Evolutionary conservation across 2,113 vertebrate genomes (phyloP).

Genomic region (Siniperca chuatsi): DNA sequence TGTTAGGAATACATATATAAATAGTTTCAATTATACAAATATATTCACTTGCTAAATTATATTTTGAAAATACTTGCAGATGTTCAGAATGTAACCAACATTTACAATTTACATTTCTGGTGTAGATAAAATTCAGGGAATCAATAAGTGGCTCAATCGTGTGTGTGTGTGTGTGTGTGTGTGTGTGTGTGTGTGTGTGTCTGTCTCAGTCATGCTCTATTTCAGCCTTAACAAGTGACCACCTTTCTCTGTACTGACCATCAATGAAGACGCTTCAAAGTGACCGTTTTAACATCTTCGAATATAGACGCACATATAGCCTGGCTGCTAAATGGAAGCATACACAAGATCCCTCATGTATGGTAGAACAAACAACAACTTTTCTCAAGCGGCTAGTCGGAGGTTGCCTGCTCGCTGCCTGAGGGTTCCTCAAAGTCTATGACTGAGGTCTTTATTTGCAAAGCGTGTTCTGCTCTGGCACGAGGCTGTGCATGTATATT

Average conservation of each 20-base stretch:
- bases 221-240: slow-evolving; percentile 3
- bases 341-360: slow-evolving; percentile 31
- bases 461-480: slow-evolving; percentile 14
- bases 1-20: not conserved
- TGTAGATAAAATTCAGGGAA: not conserved
- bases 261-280: slow-evolving; percentile 32
- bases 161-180: not conserved
- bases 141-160: not conserved
- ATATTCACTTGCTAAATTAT: not conserved
- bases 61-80: not conserved
- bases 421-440: not conserved
- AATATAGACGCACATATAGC: slow-evolving; percentile 12
- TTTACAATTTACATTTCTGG: not conserved
- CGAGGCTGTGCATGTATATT: slow-evolving; percentile 21
- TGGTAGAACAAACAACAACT: slow-evolving; percentile 26
- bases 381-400: not conserved
- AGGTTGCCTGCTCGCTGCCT: not conserved
- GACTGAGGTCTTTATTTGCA: slow-evolving; percentile 42
- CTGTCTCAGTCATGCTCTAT: not conserved
- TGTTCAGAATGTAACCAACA: not conserved
- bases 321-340: not conserved
- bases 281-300: not conserved
- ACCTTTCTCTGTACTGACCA: slow-evolving; percentile 36
- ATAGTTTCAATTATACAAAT: not conserved
- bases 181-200: slow-evolving; percentile 9